Base-by-base conservation (phyloP, 2,113 vertebrate species). In the Nerophis lumbriciformis region DNA sequence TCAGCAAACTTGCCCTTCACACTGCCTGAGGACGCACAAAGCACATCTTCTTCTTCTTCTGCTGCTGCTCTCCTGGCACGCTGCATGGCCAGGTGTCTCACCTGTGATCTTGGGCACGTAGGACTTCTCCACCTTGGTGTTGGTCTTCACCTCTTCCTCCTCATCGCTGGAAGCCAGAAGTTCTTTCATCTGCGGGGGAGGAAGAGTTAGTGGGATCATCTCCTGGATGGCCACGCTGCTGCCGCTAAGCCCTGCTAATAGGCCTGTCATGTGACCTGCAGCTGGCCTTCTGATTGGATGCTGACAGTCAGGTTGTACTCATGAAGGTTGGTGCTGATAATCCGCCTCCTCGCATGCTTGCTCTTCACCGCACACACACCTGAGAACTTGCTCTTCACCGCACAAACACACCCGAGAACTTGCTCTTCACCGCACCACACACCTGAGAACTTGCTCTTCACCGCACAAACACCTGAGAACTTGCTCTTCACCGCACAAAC, bases 101-200 rank as follows among this genome's bases (percentile, higher is more conserved):
- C 97, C 97, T 91, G 92, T 96, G 38, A 99, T 92, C 87, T 97
- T 99, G 77, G 97, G 97, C 60, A 99, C 97, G 19, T 94, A 99
- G 21, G 94, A 93, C 83, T 97, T 99, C 68, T 97, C 95, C 54
- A 79, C 72, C 88, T 94, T 94, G 65, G 87, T 82, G 4, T 19
- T 19, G 19, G 89, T 83, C 74, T 92, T 93, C 51, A 84, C 68
- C 4, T 96, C 95, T 14, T 91, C 90, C 61, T 97, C 95, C 0
- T 98, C 97, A 80, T 97, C 94, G 69, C 95, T 96, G 73, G 95
- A 97, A 66, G 92, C 94, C 2, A 98, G 94, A 38, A 98, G 88
- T 72, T 98, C 94, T 88, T 96, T 97, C 82, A 92, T 91, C 91
- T 92, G 86, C 21, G 44, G 42, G 76, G 67, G 83, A 54, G 19